Evolutionary conservation across 2,113 vertebrate species (phyloP), one percentile per base, ranked within the genome.

Genomic region (Polypterus bichir): DNA sequence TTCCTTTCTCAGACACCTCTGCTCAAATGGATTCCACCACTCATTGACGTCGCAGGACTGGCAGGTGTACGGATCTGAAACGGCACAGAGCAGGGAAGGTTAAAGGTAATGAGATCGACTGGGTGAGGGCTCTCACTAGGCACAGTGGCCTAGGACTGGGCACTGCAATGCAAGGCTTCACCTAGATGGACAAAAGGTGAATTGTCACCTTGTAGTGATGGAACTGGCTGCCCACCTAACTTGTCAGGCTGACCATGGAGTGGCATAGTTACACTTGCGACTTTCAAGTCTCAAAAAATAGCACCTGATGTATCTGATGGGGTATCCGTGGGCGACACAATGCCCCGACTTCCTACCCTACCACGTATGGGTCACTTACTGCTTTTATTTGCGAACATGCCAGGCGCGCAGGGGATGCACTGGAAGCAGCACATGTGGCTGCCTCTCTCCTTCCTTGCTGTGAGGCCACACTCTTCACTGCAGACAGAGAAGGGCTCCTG

Each of bases 21-120:
- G 60, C 47, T 56, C 66, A 0, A 56, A 66, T 5, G 27, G 44
- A 1, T 49, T 7, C 4, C 78, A 82, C 77, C 81, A 81, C 62
- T 59, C 62, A 8, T 54, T 6, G 0, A 1, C 4, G 0, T 65
- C 70, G 62, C 81, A 80, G 11, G 59, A 2, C 44, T 67, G 57
- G 48, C 79, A 81, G 2, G 66, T 59, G 27, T 57, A 76, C 2
- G 65, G 68, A 11, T 77, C 79, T 82, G 66, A 7, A 65, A 69
- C 53, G 57, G 10, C 5, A n/a, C 27, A 27, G 27, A 11, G 11
- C 58, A n/a, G 3, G 4, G 44, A 2, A 44, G 48, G 7, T 5
- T 8, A 49, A 49, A 60, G 59, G 6, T 3, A 27, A 27, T 27
- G 27, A 27, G 27, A 2, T 27, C 27, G 27, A 27, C 27, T 27